Evolutionary conservation across 35 echinoderm and acorn worm genomes (phyloP), one percentile per base, ranked within the genome.

Genomic region (Nesometra sesokonis): DNA sequence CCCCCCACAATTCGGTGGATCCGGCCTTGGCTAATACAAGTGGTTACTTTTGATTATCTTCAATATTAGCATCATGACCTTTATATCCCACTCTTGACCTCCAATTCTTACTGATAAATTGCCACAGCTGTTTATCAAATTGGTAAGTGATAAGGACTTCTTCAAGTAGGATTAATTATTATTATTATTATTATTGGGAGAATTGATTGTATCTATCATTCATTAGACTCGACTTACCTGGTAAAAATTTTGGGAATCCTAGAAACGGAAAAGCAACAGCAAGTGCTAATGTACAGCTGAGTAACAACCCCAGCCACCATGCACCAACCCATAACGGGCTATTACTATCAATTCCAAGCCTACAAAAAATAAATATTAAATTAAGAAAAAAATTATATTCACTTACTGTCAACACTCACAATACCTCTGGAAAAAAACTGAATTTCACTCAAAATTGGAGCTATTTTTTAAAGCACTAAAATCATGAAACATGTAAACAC

Each of bases 291-390:
- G 77, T 29, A 57, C 85, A 89, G 30, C 81, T 33, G 3, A 94
- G 37, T 9, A 94, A 32, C 31, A 94, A 91, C 19, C 89, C 89
- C n/a, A 90, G 35, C 93, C 93, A 94, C 93, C 93, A 94, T 33
- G 90, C 89, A 43, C 93, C 93, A 57, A 94, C 84, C 93, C 93
- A 94, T 1, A 94, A 35, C 0, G 93, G 93, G 77, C 93, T 94
- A 0, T 36, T 78, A 15, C 85, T 39, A 32, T 80, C 37, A 89
- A 90, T 89, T 57, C 29, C 40, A 9, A 82, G 29, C 37, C 46
- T 35, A 76, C 17, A 52, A 78, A 84, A 29, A 78, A 31, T 32
- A 30, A 33, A 79, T 23, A 79, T 43, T 15, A 43, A 43, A 23
- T 76, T 30, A 7, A 79, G 29, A 79, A 23, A 31, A 79, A 30